Conservation (phyloP, 2,797 vertebrate genomes). For the Hafferia zeledoni region DNA sequence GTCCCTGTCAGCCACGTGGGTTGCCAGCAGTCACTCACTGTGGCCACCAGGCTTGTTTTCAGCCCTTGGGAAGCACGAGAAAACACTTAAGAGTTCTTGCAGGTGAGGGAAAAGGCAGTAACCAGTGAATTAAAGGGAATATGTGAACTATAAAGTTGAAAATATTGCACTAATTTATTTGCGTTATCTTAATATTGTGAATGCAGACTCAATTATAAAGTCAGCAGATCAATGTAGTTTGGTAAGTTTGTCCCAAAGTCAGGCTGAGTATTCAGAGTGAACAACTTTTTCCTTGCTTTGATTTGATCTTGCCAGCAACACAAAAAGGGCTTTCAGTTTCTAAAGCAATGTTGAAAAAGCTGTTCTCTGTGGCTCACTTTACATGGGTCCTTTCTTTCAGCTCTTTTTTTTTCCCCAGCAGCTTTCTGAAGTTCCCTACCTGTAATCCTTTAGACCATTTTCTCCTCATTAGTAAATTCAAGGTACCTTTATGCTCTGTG, state of each 20-base stretch:
- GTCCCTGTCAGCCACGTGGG: not conserved
- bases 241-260: not conserved
- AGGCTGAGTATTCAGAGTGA: not conserved
- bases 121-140: not conserved
- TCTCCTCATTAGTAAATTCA: not conserved
- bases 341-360: not conserved
- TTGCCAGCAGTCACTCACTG: not conserved
- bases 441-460: not conserved
- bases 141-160: not conserved
- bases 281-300: not conserved
- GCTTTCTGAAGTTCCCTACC: not conserved
- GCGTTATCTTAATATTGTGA: not conserved
- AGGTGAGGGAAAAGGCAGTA: not conserved
- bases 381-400: not conserved
- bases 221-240: not conserved
- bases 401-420: not conserved
- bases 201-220: not conserved
- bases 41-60: not conserved
- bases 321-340: not conserved
- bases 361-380: not conserved
- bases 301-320: not conserved
- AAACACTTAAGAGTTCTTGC: not conserved
- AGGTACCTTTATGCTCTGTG: not conserved
- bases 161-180: fast-evolving
- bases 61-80: not conserved